Conservation (phyloP, 2,797 vertebrate genomes). For the Xyrichtys novacula region DNA sequence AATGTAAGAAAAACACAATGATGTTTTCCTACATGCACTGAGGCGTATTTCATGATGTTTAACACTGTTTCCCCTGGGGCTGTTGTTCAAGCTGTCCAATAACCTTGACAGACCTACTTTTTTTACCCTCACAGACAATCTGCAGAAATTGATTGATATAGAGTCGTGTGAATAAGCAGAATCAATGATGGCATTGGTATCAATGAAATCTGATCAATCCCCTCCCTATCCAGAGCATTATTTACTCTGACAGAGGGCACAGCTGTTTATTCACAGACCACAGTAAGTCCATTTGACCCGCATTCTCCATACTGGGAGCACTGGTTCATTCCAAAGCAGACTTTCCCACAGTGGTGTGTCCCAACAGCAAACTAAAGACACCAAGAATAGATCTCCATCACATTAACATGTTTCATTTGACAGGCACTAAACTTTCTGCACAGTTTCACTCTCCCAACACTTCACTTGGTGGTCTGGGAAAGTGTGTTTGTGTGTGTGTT, state of each 20-base stretch:
- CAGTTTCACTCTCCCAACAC: slow-evolving; percentile 1
- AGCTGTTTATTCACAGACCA: background rate
- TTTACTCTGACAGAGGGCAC: background rate
- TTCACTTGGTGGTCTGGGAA: slow-evolving; percentile 14
- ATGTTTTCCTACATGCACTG: too few species aligned
- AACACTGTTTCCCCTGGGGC: too few species aligned
- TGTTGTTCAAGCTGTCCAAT: too few species aligned
- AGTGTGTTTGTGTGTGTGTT: background rate
- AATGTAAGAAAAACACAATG: too few species aligned
- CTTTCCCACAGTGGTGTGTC: background rate
- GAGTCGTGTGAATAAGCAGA: too few species aligned
- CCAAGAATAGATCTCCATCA: background rate
- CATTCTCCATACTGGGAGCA: background rate
- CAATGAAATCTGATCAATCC: too few species aligned
- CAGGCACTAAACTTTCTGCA: background rate
- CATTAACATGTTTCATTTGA: slow-evolving; percentile 8
- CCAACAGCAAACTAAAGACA: background rate
- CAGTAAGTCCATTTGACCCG: background rate
- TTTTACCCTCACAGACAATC: too few species aligned
- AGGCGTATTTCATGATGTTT: too few species aligned
- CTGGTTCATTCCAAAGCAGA: background rate
- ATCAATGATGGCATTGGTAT: too few species aligned
- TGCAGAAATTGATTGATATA: too few species aligned
- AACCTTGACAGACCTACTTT: too few species aligned
- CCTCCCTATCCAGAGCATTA: background rate